Evolutionary conservation across 2,888 invertebrate species (phyloP).

Genomic region (Nysson spinosus): DNA sequence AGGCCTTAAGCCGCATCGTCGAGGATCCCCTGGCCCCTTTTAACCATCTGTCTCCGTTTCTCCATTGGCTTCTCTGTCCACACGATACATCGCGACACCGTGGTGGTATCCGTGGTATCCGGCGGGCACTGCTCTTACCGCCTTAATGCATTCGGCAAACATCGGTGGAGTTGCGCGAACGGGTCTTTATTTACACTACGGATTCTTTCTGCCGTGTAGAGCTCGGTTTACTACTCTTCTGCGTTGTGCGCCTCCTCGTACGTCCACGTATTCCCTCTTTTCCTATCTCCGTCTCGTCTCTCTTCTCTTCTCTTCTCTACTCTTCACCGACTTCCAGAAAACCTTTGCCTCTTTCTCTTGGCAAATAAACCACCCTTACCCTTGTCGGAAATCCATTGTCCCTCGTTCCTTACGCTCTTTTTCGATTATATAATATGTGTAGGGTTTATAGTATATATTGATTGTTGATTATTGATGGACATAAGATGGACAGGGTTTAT

Average conservation of each 20-base stretch:
- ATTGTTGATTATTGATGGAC: too few species aligned
- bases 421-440: too few species aligned
- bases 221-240: constrained; percentile 13
- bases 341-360: not conserved
- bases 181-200: constrained; percentile 73
- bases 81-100: constrained; percentile 54
- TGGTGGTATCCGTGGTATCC: constrained; percentile 45
- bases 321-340: not conserved
- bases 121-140: constrained; percentile 62
- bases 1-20: constrained; percentile 74
- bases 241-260: constrained; percentile 25
- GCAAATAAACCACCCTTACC: not conserved
- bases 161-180: constrained; percentile 64
- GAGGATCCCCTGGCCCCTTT: constrained; percentile 52
- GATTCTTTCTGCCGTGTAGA: constrained; percentile 59
- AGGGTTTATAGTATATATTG: too few species aligned
- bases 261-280: constrained; percentile 5
- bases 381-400: not conserved
- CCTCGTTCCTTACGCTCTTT: not conserved
- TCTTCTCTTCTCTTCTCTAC: not conserved
- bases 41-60: constrained; percentile 27
- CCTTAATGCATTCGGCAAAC: constrained; percentile 75
- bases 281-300: not conserved
- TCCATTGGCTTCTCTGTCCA: not conserved
- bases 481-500: too few species aligned